Conservation (phyloP, 1,140 invertebrate genomes). For the Holcopasites calliopsidis region DNA sequence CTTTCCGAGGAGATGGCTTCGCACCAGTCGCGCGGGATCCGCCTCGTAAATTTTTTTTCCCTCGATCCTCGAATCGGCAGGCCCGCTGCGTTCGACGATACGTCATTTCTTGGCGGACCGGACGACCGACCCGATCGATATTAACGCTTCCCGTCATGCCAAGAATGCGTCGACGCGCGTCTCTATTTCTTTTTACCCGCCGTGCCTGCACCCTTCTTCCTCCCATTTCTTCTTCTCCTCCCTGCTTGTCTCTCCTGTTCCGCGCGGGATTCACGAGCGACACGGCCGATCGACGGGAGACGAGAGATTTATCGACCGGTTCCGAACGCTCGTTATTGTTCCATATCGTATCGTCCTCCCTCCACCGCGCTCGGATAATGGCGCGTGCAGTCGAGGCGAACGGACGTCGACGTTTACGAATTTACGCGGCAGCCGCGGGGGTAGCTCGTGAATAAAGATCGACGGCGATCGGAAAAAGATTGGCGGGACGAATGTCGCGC, state of each 20-base stretch:
- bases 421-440: not conserved
- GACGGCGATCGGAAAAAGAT: not conserved
- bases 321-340: conserved; percentile 35
- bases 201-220: conserved; percentile 6
- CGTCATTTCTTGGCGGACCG: conserved; percentile 60
- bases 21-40: conserved; percentile 17
- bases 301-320: conserved; percentile 46
- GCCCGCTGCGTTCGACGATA: conserved; percentile 50
- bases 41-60: conserved; percentile 55
- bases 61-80: conserved; percentile 52
- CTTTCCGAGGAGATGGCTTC: conserved; percentile 40
- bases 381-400: not conserved
- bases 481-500: not conserved
- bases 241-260: not conserved
- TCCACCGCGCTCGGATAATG: not conserved
- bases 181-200: conserved; percentile 49
- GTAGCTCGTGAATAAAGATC: not conserved
- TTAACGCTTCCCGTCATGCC: conserved; percentile 59
- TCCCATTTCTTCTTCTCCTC: not conserved
- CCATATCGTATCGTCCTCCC: conserved; percentile 18
- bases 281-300: conserved; percentile 14
- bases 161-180: conserved; percentile 53
- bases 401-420: not conserved
- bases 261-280: conserved; percentile 16
- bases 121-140: conserved; percentile 43